Conservation (phyloP, 2,797 vertebrate species). For the Myripristis jacobus region DNA sequence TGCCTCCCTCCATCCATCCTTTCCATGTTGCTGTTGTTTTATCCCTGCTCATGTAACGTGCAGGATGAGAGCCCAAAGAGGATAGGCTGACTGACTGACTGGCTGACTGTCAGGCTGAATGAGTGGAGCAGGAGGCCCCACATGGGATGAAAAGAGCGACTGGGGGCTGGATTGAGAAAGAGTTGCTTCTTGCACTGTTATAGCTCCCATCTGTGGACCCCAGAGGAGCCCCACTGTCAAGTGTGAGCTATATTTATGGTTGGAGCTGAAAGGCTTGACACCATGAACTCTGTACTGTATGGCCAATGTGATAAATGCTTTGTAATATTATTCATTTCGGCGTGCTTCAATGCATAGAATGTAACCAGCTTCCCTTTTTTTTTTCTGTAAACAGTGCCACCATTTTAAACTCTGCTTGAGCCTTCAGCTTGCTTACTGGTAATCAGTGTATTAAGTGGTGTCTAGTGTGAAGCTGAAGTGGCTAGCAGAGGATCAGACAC, state of each 20-base stretch:
- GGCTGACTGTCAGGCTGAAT: constrained; percentile 44
- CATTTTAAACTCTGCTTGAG: constrained; percentile 52
- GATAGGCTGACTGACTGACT: constrained; percentile 12
- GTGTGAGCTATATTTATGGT: constrained; percentile 69
- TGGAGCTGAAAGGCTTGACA: constrained; percentile 63
- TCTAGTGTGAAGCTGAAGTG: constrained; percentile 69
- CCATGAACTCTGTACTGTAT: constrained; percentile 53
- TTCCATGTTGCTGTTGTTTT: constrained; percentile 45
- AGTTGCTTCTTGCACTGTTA: constrained; percentile 44
- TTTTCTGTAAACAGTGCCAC: constrained; percentile 46
- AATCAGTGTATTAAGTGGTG: constrained; percentile 66
- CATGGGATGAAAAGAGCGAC: constrained; percentile 41
- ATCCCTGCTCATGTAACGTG: constrained; percentile 47
- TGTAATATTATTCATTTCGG: not conserved
- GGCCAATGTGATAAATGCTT: constrained; percentile 55
- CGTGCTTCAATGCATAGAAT: constrained; percentile 39
- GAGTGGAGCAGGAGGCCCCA: constrained; percentile 54
- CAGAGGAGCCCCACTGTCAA: constrained; percentile 74
- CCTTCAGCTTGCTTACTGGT: constrained; percentile 46
- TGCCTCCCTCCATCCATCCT: constrained; percentile 18
- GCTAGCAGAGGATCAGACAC: constrained; percentile 74
- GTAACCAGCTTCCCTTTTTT: constrained; percentile 26
- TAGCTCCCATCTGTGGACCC: constrained; percentile 44
- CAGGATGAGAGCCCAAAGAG: constrained; percentile 34
- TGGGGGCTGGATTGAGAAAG: constrained; percentile 55